These are phyloP conservation scores for Mizuhopecten yessoensis DNA, from an alignment of 1,140 invertebrate species.

Conservation along the genomic window DNA sequence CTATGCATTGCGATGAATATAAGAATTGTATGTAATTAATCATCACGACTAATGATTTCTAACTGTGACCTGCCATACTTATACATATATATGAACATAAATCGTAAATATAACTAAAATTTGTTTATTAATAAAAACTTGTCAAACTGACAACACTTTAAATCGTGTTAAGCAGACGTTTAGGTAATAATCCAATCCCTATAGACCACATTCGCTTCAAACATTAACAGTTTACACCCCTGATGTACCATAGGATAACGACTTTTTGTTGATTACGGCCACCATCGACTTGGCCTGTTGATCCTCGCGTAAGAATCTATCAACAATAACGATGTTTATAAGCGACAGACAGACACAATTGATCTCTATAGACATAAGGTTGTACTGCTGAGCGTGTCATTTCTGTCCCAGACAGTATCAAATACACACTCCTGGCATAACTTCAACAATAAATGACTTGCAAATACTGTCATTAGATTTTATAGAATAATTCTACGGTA, in stretches of 20 bases:
- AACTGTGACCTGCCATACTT: too few relatives aligned
- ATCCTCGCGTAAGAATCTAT: not conserved
- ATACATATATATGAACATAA: too few relatives aligned
- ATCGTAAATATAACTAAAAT: too few relatives aligned
- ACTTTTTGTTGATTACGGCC: not conserved
- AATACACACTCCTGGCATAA: not conserved
- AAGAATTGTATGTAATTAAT: too few relatives aligned
- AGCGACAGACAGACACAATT: conserved; percentile 15
- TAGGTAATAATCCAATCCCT: not conserved
- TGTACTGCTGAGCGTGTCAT: not conserved
- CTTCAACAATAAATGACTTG: not conserved
- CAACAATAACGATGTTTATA: conserved; percentile 17
- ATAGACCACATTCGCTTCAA: not conserved
- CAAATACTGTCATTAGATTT: not conserved
- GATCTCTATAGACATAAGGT: not conserved
- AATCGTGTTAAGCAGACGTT: not conserved
- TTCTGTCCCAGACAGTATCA: not conserved
- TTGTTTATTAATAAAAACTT: too few relatives aligned
- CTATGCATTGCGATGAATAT: too few relatives aligned
- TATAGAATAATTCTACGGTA: not conserved
- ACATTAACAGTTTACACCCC: not conserved
- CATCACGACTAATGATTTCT: too few relatives aligned
- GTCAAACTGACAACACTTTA: not conserved
- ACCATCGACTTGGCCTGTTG: not conserved
- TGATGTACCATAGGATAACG: not conserved